Percentiles rank a stretch among this genome's conserved stretches.
Evolutionary conservation across 2,797 vertebrate genomes (phyloP).

Genomic region (Pogoniulus pusillus): DNA sequence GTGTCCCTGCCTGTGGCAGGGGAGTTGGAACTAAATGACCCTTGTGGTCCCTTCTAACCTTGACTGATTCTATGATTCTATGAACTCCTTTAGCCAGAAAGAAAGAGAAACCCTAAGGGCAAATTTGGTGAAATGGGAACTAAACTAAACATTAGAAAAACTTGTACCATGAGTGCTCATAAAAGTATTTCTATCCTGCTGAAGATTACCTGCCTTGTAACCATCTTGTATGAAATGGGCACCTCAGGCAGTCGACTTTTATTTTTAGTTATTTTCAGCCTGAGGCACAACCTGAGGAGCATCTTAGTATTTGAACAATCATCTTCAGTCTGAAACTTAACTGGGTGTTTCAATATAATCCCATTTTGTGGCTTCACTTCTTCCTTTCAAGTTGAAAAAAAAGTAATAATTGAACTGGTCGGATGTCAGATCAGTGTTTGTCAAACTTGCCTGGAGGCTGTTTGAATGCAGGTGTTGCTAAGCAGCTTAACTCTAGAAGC

Average conservation of each 20-base stretch:
- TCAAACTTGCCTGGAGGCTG: not conserved
- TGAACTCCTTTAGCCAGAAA: not conserved
- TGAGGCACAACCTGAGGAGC: not conserved
- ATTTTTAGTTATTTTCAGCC: conserved; percentile 22
- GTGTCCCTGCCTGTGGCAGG: no score
- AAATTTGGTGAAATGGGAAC: not conserved
- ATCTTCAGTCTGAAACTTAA: not conserved
- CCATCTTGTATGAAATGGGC: not conserved
- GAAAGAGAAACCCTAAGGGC: not conserved
- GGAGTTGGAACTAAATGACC: no score
- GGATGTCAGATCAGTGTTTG: conserved; percentile 36
- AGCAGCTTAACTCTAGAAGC: not conserved
- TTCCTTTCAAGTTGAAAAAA: not conserved
- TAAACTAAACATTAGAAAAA: not conserved
- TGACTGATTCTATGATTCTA: no score
- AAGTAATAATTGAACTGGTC: not conserved
- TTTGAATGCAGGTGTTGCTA: conserved; percentile 35
- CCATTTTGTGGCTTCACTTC: not conserved
- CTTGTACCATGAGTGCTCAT: not conserved
- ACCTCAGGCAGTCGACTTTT: not conserved
- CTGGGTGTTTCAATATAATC: conserved; percentile 6
- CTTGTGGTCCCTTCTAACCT: no score
- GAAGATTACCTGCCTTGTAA: not conserved
- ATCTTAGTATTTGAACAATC: not conserved
- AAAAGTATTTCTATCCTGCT: not conserved